A percentile compares a stretch with the other conserved stretches of the same genome.
Evolutionary conservation across 2,113 vertebrate species (phyloP).

Genomic region (Psephotus haematonotus): DNA sequence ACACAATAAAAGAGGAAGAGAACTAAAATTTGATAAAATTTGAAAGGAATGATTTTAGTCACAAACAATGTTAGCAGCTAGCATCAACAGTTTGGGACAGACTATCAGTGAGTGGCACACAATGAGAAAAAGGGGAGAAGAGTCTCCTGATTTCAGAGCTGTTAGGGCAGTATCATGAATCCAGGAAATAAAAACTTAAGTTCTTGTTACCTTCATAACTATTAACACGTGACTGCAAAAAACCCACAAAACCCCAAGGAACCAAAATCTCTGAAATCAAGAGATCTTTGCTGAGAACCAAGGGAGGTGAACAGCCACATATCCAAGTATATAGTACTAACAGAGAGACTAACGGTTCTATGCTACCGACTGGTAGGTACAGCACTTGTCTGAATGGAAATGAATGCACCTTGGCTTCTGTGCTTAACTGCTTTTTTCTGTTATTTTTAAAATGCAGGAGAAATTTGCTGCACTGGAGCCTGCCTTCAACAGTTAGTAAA

Average conservation of each 20-base stretch:
- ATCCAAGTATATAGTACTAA: not conserved
- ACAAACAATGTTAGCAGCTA: not conserved
- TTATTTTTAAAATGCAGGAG: not conserved
- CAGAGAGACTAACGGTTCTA: not conserved
- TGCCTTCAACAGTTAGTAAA: not conserved
- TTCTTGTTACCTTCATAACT: not conserved
- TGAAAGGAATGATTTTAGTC: not conserved
- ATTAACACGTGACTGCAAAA: not conserved
- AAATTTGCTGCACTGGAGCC: not conserved
- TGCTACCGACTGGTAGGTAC: not conserved
- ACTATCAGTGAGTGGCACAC: not conserved
- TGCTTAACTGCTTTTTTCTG: not conserved
- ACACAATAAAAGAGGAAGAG: not conserved
- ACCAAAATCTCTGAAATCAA: not conserved
- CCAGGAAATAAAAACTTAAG: not conserved
- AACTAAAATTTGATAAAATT: not conserved
- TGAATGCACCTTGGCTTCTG: not conserved
- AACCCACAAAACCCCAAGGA: not conserved
- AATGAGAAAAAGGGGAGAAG: not conserved
- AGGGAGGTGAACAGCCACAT: not conserved
- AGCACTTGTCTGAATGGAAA: not conserved
- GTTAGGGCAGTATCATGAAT: not conserved
- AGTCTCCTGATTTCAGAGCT: not conserved
- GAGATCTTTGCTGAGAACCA: not conserved
- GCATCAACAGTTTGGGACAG: not conserved